Evolutionary conservation across 2,797 vertebrate species (phyloP).

Genomic region (Carcharodon carcharias): DNA sequence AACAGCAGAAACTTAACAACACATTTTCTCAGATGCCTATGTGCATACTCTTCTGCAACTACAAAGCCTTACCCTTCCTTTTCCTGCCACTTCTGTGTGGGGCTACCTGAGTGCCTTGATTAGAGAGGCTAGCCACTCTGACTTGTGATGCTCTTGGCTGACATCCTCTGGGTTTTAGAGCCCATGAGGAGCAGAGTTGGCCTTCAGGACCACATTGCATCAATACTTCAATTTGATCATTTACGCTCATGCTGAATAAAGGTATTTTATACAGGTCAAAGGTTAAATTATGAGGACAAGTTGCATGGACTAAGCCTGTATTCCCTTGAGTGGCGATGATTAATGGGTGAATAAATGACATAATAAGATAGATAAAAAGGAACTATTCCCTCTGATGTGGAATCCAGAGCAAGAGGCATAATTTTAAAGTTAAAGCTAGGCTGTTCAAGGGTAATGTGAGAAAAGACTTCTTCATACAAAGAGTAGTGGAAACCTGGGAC

Average conservation of each 20-base stretch:
- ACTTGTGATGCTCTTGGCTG: too few relatives aligned
- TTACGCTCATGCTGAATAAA: neutral
- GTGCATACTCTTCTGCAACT: too few relatives aligned
- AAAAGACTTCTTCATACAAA: neutral
- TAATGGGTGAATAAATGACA: neutral
- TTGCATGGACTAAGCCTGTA: neutral
- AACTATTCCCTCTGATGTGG: neutral
- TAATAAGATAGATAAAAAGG: neutral
- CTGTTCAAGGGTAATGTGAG: neutral
- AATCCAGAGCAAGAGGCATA: neutral
- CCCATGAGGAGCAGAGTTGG: too few relatives aligned
- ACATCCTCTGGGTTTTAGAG: too few relatives aligned
- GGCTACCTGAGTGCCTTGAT: too few relatives aligned
- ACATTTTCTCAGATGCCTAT: too few relatives aligned
- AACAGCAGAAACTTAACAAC: too few relatives aligned
- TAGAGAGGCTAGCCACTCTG: too few relatives aligned
- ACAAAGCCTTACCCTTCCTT: too few relatives aligned
- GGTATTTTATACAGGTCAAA: neutral
- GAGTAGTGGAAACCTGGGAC: neutral
- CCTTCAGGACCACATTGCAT: neutral
- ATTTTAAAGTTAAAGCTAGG: neutral
- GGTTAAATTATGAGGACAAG: neutral
- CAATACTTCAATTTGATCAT: neutral
- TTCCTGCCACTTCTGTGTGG: too few relatives aligned
- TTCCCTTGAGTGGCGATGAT: neutral